Base-by-base conservation (phyloP, 1,140 invertebrate species). In the Aphelenchoides avenae region DNA sequence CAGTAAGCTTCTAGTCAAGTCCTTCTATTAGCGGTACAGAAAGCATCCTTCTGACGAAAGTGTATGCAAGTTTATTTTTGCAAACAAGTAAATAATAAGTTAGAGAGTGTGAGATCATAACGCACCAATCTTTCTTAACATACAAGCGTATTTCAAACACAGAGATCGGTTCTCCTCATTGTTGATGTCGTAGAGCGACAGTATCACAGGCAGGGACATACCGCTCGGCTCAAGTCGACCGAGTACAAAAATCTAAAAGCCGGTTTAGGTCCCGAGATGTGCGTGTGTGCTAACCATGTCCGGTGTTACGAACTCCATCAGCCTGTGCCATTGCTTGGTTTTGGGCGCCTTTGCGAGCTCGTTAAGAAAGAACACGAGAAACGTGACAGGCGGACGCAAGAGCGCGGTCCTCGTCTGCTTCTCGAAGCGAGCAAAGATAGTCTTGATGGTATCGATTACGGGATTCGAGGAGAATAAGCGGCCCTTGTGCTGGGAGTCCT, bases 281-380 rank as follows among this genome's bases (percentile, higher is more conserved):
- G 13, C 1, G 55, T 34, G 22, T n/a, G 5, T 26, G 6, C 42
- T 1, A 22, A 64, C 64, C 57, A 64, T 37, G 26, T 64, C 47
- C 9, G 47, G 27, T 36, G 61, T 62, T 41, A 64, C 61, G 22
- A 64, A 42, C n/a, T 71, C 61, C n/a, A 64, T 30, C 39, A 64
- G 42, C 20, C 61, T 62, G 22, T 39, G 57, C 41, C 61, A 46
- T 47, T 64, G 68, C 26, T 34, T 30, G 5, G 64, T 62, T 15
- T n/a, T 41, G 9, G 61, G 61, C 24, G 61, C 40, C 37, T 57
- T 60, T 15, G 61, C 61, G 15, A 64, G 30, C 34, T 64, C 61
- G 29, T 62, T 62, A 26, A 64, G 41, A 31, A 64, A 64, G 24
- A 58, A 64, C 22, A 57, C 41, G 22, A 64, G 49, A 31, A 64